Conservation (phyloP, 2,888 invertebrate genomes). For the Ecliptopera silaceata region DNA sequence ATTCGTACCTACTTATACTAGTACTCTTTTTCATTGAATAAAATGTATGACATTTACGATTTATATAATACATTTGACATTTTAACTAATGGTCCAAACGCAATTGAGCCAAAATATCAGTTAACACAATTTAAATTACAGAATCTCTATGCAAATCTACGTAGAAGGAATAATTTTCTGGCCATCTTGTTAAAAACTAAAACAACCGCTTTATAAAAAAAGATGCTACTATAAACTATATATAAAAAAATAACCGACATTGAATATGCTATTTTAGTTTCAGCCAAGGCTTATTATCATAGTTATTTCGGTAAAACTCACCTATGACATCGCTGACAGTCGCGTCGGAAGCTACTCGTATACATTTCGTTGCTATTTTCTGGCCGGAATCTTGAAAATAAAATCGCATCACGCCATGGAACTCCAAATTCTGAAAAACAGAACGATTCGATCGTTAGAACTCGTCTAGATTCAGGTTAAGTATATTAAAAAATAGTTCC, state of each 20-base stretch:
- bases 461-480: too few species aligned
- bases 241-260: slow-evolving; percentile 8
- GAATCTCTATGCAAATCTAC: too few species aligned
- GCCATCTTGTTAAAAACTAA: too few species aligned
- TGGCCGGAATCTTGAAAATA: slow-evolving; percentile 99
- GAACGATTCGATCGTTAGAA: not conserved
- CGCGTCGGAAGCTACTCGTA: slow-evolving; percentile 98
- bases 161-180: too few species aligned
- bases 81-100: too few species aligned
- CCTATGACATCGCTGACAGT: slow-evolving; percentile 98
- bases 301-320: slow-evolving; percentile 44
- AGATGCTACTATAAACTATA: not conserved
- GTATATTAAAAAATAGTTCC: too few species aligned
- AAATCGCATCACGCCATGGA: slow-evolving; percentile 99
- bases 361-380: slow-evolving; percentile 99
- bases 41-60: not conserved
- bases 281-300: slow-evolving; percentile 16
- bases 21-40: not conserved
- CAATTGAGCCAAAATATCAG: too few species aligned
- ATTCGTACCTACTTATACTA: not conserved
- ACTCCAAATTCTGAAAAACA: slow-evolving; percentile 93
- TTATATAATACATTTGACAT: not conserved
- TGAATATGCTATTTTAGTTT: slow-evolving; percentile 15
- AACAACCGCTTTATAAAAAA: too few species aligned
- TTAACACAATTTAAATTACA: too few species aligned